Evolutionary conservation across 2,113 vertebrate genomes (phyloP).

Genomic region (Cricetomys ansorgei): DNA sequence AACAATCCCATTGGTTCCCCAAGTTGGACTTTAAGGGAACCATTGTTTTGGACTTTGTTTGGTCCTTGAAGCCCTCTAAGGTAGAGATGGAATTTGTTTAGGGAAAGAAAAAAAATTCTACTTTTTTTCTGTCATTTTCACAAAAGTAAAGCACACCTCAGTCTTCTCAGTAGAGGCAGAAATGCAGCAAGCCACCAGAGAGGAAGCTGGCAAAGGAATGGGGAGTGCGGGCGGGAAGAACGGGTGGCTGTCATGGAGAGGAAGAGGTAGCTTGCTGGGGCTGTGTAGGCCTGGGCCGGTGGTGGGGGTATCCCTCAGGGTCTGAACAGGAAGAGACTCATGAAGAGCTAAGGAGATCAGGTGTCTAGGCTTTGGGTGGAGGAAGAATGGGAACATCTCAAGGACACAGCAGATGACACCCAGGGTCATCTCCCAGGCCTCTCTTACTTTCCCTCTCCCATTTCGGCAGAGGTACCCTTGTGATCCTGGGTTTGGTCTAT

Average conservation of each 20-base stretch:
- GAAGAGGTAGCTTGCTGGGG: neutral
- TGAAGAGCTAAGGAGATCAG: neutral
- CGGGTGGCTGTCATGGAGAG: too few relatives aligned
- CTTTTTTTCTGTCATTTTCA: neutral
- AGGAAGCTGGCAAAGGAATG: neutral
- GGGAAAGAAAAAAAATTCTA: neutral
- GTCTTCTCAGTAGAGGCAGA: neutral
- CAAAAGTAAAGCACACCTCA: neutral
- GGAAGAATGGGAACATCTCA: neutral
- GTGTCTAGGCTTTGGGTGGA: neutral
- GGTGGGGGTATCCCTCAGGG: neutral
- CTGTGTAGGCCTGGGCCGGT: too few relatives aligned
- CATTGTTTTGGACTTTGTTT: neutral
- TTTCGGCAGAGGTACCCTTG: neutral
- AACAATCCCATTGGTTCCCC: neutral
- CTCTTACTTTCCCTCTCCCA: neutral
- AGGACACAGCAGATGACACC: fast-evolving
- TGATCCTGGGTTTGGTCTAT: neutral
- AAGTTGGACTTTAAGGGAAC: neutral
- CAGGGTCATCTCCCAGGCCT: neutral
- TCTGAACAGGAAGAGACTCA: neutral
- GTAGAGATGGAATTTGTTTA: neutral
- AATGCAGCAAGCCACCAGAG: neutral
- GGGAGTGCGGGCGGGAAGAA: neutral
- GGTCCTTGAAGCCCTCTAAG: neutral